Evolutionary conservation across 1,140 invertebrate species (phyloP).

Genomic region (Bombyx mandarina): DNA sequence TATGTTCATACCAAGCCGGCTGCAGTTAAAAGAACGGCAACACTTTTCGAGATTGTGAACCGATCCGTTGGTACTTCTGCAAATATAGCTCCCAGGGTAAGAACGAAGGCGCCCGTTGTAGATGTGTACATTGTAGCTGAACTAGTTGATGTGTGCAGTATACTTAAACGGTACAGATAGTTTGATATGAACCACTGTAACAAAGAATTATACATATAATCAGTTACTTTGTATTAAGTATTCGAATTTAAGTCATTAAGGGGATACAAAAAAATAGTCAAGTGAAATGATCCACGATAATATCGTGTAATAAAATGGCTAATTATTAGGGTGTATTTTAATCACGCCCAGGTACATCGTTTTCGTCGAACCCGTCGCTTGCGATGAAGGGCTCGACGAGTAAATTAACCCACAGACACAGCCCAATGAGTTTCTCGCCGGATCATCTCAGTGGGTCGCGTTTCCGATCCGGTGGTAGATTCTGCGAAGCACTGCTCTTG

Average conservation of each 20-base stretch:
- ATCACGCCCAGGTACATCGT: too few species aligned
- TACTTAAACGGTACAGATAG: constrained; percentile 54
- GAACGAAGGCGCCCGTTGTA: constrained; percentile 37
- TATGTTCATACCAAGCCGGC: constrained; percentile 36
- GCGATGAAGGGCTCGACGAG: too few species aligned
- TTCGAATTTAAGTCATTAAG: neutral
- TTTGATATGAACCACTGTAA: constrained; percentile 65
- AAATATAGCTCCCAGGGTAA: constrained; percentile 42
- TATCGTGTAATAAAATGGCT: too few species aligned
- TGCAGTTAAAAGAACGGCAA: constrained; percentile 39
- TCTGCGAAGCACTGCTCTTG: too few species aligned
- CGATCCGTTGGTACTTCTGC: constrained; percentile 44
- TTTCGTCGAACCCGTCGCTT: too few species aligned
- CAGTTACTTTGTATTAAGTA: neutral
- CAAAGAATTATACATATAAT: constrained; percentile 6
- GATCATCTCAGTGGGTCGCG: too few species aligned
- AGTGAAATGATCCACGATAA: too few species aligned
- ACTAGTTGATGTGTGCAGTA: constrained; percentile 35
- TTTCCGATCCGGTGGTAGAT: too few species aligned
- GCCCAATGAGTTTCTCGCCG: too few species aligned
- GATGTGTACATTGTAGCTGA: constrained; percentile 50
- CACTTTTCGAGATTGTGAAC: constrained; percentile 38
- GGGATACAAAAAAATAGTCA: too few species aligned
- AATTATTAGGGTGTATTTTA: too few species aligned
- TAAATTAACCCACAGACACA: too few species aligned